phyloP scores from a whole-genome alignment of 2,888 invertebrate species.

The Drosophila stalkeri region DNA sequence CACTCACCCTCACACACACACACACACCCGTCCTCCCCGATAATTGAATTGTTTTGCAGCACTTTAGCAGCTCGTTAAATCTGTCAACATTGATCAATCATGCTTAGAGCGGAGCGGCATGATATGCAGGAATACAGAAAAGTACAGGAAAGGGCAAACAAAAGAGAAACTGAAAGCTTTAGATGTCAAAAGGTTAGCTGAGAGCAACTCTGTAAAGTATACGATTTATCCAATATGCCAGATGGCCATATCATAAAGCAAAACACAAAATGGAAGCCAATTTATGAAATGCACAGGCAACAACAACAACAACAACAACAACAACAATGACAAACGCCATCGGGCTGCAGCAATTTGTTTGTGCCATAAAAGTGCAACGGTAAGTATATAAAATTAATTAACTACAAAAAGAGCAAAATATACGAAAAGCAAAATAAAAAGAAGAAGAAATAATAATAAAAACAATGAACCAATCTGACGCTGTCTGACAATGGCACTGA shows the following conservation, averaged over 20 bases:
- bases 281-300: slow-evolving; percentile 45
- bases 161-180: background rate
- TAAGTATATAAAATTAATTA: slow-evolving; percentile 74
- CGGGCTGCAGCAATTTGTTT: slow-evolving; percentile 41
- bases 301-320: slow-evolving; percentile 11
- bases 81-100: slow-evolving; percentile 81
- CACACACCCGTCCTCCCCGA: slow-evolving; percentile 19
- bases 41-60: slow-evolving; percentile 80
- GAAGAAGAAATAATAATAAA: slow-evolving; percentile 2
- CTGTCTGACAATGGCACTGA: slow-evolving; percentile 34
- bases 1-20: slow-evolving; percentile 9
- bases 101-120: slow-evolving; percentile 6
- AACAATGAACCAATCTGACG: slow-evolving; percentile 61
- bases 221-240: slow-evolving; percentile 28
- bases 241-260: slow-evolving; percentile 31
- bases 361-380: slow-evolving; percentile 69
- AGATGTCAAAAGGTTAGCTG: slow-evolving; percentile 5
- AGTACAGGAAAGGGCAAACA: background rate
- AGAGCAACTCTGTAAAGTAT: background rate
- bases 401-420: slow-evolving; percentile 47
- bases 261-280: slow-evolving; percentile 38
- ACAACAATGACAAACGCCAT: slow-evolving; percentile 24
- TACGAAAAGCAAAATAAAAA: background rate
- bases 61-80: slow-evolving; percentile 81
- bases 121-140: background rate